A percentile compares a stretch with the other conserved stretches of the same genome.
These are phyloP conservation scores for Phyllopteryx taeniolatus DNA, from an alignment of 2,113 vertebrate species.

Conservation along the genomic window DNA sequence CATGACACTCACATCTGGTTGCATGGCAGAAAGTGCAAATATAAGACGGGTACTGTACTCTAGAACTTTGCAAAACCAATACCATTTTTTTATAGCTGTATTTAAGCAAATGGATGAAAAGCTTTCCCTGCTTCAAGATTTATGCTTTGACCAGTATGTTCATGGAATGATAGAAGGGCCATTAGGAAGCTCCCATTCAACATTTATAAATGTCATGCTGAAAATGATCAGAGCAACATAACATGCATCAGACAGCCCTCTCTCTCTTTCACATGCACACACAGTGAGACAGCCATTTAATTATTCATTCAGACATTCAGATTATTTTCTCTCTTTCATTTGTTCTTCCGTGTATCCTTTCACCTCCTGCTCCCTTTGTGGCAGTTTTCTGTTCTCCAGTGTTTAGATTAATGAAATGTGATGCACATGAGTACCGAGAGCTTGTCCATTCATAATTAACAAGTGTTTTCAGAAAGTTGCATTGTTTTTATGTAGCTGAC, in stretches of 20 bases:
- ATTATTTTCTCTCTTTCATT: constrained; percentile 42
- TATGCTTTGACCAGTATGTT: constrained; percentile 3
- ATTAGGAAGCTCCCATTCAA: constrained; percentile 64
- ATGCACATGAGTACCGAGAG: constrained; percentile 7
- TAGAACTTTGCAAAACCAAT: not conserved
- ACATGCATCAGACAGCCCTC: constrained; percentile 50
- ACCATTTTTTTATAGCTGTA: not conserved
- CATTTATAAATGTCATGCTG: constrained; percentile 71
- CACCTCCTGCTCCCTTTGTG: constrained; percentile 38
- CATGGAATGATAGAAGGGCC: constrained; percentile 31
- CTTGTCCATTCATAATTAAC: constrained; percentile 5
- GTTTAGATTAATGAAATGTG: constrained; percentile 28
- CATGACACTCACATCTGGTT: constrained; percentile 85
- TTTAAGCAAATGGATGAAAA: not conserved
- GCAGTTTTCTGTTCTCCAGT: constrained; percentile 25
- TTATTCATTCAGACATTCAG: constrained; percentile 64
- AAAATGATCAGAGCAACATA: constrained; percentile 69
- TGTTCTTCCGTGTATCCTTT: constrained; percentile 33
- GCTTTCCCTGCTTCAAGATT: not conserved
- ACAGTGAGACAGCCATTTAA: constrained; percentile 45
- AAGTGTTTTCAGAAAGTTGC: not conserved
- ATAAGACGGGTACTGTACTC: not conserved
- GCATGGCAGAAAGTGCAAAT: constrained; percentile 12
- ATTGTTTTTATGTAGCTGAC: not conserved
- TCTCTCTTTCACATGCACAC: constrained; percentile 25